Base-by-base conservation (phyloP, 2,797 vertebrate genomes). In the Anguilla obscura region DNA sequence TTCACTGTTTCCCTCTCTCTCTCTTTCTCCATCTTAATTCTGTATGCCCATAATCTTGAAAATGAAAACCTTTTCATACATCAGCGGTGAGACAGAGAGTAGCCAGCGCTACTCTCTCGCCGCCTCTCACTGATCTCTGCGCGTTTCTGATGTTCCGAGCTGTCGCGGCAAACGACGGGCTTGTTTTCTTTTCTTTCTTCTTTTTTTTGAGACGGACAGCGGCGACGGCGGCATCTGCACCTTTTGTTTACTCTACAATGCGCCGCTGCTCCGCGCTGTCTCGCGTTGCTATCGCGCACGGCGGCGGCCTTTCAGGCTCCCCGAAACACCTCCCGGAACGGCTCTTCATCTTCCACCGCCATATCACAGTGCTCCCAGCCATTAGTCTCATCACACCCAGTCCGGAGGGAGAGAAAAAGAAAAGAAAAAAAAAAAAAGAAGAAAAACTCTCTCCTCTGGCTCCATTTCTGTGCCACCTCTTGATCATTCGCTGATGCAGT, bases 301-400 rank as follows among this genome's bases (percentile, higher is more conserved):
- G 16, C 6, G 27, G 45, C 27, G 63, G 60, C 14, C 63, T 27
- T 54, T 58, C 58, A 30, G 66, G 63, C 84, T 85, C 21, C 40
- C 16, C 30, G 6, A 63, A 36, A 8, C 36, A 85, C 63, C 16
- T 74, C 83, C 3, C 21, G 16, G 63, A 52, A 76, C 66, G 12
- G 48, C 86, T 18, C 10, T 88, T 76, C 87, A 74, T 85, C 45
- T 48, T 83, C 82, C 30, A 58, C 52, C 1, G 50, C 33, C 83
- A 50, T 74, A 69, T 74, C 83, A 76, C 58, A 24, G 40, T 52
- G 60, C 58, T 8, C 40, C 12, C 60, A 36, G 6, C 30, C 60
- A 86, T 40, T 88, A 63, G 16, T 85, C 30, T 56, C 63, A 85
- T 60, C 36, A 45, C 63, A 79, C 36, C 79, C 79, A 18, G 40